phyloP scores from a whole-genome alignment of 2,888 invertebrate species.

The Buathra laborator region DNA sequence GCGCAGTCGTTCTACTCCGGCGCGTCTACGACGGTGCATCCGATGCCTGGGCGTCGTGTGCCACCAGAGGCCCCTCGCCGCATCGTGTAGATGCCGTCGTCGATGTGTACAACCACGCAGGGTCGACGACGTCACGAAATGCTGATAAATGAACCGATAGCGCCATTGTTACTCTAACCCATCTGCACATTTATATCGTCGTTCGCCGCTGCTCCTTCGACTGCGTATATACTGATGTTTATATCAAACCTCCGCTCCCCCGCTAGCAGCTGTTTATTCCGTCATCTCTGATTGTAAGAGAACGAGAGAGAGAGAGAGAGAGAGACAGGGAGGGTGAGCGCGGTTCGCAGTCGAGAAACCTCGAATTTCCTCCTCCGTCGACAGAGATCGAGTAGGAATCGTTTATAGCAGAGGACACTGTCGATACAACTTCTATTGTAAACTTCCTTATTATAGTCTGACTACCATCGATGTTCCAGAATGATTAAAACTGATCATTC shows the following conservation, averaged over 20 bases:
- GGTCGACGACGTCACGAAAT: constrained; percentile 77
- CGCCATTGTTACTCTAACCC: constrained; percentile 79
- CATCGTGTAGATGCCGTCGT: constrained; percentile 71
- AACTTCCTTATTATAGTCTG: constrained; percentile 23
- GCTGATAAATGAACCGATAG: constrained; percentile 85
- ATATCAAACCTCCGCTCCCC: constrained; percentile 54
- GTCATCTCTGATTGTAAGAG: constrained; percentile 63
- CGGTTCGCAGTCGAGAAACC: constrained; percentile 29
- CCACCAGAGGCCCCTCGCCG: constrained; percentile 58
- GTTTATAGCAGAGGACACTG: constrained; percentile 13
- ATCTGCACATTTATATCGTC: constrained; percentile 80
- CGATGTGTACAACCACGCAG: constrained; percentile 67
- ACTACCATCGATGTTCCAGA: constrained; percentile 44
- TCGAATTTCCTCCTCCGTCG: constrained; percentile 60
- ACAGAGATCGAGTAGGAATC: constrained; percentile 36
- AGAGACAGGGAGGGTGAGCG: not conserved
- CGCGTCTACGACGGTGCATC: constrained; percentile 69
- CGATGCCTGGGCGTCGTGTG: constrained; percentile 67
- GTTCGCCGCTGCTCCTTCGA: constrained; percentile 60
- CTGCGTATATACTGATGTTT: constrained; percentile 56
- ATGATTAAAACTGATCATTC: constrained; percentile 37
- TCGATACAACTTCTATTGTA: constrained; percentile 45
- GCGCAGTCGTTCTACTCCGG: constrained; percentile 62
- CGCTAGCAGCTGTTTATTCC: constrained; percentile 61
- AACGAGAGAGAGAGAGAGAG: constrained; percentile 34